Percentiles rank a stretch among this genome's conserved stretches.
Evolutionary conservation across 2,797 vertebrate species (phyloP).

Genomic region (Lutra lutra): DNA sequence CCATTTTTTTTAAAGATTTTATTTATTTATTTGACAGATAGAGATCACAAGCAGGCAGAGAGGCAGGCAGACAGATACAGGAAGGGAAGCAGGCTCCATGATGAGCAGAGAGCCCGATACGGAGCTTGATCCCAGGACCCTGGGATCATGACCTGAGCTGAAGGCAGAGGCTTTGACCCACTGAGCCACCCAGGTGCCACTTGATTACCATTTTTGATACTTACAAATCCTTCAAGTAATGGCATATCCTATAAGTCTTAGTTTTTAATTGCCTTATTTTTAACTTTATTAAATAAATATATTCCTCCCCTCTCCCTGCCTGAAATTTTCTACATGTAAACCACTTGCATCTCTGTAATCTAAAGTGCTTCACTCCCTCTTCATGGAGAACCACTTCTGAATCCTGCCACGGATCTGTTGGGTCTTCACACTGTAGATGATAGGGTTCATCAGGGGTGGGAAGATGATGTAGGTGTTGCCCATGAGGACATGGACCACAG

Average conservation of each 20-base stretch:
- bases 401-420: constrained; percentile 63
- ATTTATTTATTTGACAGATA: too few relatives aligned
- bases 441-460: constrained; percentile 56
- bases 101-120: too few relatives aligned
- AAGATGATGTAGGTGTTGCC: constrained; percentile 58
- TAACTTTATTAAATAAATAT: neutral
- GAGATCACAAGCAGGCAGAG: too few relatives aligned
- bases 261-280: neutral
- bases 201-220: neutral
- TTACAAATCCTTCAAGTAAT: neutral
- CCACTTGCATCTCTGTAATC: neutral
- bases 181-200: too few relatives aligned
- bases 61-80: too few relatives aligned
- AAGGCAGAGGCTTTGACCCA: too few relatives aligned
- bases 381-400: neutral
- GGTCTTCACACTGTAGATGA: constrained; percentile 21
- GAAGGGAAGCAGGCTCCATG: too few relatives aligned
- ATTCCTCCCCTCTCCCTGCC: neutral
- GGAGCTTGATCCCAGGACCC: too few relatives aligned
- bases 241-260: neutral
- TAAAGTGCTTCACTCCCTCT: neutral
- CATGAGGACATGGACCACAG: constrained; percentile 32
- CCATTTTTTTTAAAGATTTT: neutral
- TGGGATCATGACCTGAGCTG: too few relatives aligned
- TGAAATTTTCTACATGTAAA: neutral